Base-by-base conservation (phyloP, 2,888 invertebrate species). In the Phrixothrix hirtus region DNA sequence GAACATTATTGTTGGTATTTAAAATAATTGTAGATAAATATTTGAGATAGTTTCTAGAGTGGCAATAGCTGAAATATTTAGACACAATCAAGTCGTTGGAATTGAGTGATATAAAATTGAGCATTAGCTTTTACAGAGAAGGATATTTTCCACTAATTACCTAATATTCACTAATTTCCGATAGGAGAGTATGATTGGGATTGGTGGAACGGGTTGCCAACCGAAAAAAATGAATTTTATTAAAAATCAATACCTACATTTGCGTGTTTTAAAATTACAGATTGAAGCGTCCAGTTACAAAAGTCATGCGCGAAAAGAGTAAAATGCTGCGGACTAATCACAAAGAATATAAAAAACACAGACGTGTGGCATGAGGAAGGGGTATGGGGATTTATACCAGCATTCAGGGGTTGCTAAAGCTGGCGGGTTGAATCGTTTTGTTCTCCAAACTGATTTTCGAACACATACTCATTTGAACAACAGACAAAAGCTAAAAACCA, bases 401-500 rank as follows among this genome's bases (percentile, higher is more conserved):
- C 42, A 35, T 34, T 42, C 47, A 14, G 55, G 51, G 58, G 36
- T 49, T 51, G 61, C 60, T 62, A 60, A 61, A 63, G 60, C 61
- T 59, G 61, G 61, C 62, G 61, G 60, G 59, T 58, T 60, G 68
- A 68, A 67, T 70, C 72, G 74, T 73, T 74, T 75, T 75, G 74
- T 74, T 74, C 74, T 74, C 73, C 73, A 72, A 74, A 75, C 74
- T 74, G 74, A 74, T 74, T 74, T 74, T 73, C 74, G 73, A 73
- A 74, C 62, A 60, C 59, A 67, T 60, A 67, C 66, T 66, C 68
- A 64, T 73, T 73, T 73, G 71, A 73, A 74, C 73, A 72, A 70
- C 72, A 71, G 70, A 75, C 75, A 76, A 76, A 75, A 75, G 75
- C 75, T 72, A 75, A 76, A 76, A 76, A 76, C 75, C 75, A 76